A percentile compares a stretch with the other conserved stretches of the same genome.
These are phyloP conservation scores for Microctenopoma lineatum DNA, from an alignment of 2,797 vertebrate genomes.

Conservation along the genomic window DNA sequence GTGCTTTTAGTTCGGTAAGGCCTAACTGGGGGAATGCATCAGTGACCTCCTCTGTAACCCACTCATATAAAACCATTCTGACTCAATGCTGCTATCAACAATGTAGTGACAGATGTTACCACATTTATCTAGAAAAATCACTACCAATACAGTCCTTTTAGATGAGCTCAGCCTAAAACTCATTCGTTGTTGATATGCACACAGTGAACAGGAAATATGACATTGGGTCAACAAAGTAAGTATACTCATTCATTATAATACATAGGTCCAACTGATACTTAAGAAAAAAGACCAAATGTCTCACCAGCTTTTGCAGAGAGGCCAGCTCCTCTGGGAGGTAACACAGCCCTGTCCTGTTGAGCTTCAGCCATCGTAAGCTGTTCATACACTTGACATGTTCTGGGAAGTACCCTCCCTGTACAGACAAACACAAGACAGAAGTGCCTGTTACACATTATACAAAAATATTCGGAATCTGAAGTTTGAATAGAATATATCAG, in stretches of 20 bases:
- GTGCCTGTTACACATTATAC: background rate
- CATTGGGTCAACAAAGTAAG: background rate
- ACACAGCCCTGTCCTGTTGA: constrained; percentile 95
- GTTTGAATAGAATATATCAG: too few relatives aligned
- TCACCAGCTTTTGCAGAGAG: constrained; percentile 97
- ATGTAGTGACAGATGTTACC: background rate
- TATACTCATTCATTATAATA: background rate
- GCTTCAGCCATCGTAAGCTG: constrained; percentile 97
- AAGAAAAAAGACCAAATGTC: constrained; percentile 14
- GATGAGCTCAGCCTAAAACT: background rate
- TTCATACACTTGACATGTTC: constrained; percentile 97
- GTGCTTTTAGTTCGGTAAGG: background rate
- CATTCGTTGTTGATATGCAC: background rate
- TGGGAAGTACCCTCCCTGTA: constrained; percentile 95
- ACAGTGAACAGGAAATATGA: background rate
- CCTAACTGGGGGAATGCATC: background rate
- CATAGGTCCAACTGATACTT: background rate
- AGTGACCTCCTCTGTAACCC: background rate
- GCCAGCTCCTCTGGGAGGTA: constrained; percentile 97
- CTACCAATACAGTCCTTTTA: background rate
- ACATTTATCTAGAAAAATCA: background rate
- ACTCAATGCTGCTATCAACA: background rate
- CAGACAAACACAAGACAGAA: constrained; percentile 1
- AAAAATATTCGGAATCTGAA: too few relatives aligned
- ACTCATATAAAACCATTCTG: background rate